These are phyloP conservation scores for Henricia sp. DNA, from an alignment of 53 echinoderm and acorn worm species.

Conservation along the genomic window DNA sequence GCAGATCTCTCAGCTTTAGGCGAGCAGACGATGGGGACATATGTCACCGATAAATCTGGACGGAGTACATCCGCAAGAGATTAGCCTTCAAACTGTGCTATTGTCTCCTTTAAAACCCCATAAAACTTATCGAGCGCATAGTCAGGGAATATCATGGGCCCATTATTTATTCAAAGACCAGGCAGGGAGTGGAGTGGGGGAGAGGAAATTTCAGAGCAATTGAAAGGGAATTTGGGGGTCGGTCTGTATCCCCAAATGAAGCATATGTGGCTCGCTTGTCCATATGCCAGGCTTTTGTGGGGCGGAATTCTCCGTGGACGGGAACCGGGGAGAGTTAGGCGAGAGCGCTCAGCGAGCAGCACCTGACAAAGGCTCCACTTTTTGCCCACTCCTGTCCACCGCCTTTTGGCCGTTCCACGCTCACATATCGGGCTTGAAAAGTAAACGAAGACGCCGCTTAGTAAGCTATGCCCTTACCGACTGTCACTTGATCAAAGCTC, in stretches of 20 bases:
- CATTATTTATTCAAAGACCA: conserved; percentile 93
- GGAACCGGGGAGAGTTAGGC: conserved; percentile 53
- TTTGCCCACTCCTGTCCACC: conserved; percentile 72
- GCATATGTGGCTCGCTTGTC: conserved; percentile 89
- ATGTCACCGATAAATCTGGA: conserved; percentile 54
- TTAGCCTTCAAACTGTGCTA: conserved; percentile 46
- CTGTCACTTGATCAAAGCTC: conserved; percentile 87
- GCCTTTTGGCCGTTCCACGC: conserved; percentile 80
- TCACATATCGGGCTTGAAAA: conserved; percentile 92
- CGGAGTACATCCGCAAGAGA: conserved; percentile 37
- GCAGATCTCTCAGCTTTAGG: conserved; percentile 13
- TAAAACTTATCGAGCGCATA: conserved; percentile 81
- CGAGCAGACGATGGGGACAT: conserved; percentile 52
- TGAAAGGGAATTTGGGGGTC: conserved; percentile 62
- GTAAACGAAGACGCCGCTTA: conserved; percentile 95
- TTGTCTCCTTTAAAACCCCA: conserved; percentile 72
- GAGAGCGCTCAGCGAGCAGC: conserved; percentile 64
- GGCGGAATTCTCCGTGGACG: conserved; percentile 67
- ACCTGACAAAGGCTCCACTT: conserved; percentile 64
- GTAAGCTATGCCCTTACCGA: conserved; percentile 70
- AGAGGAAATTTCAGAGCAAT: conserved; percentile 46
- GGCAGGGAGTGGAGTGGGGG: conserved; percentile 55
- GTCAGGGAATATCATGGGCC: conserved; percentile 67
- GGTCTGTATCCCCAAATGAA: conserved; percentile 80
- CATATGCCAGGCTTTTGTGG: conserved; percentile 92